phyloP scores from a whole-genome alignment of 1,140 invertebrate species.

The Eumeta japonica region DNA sequence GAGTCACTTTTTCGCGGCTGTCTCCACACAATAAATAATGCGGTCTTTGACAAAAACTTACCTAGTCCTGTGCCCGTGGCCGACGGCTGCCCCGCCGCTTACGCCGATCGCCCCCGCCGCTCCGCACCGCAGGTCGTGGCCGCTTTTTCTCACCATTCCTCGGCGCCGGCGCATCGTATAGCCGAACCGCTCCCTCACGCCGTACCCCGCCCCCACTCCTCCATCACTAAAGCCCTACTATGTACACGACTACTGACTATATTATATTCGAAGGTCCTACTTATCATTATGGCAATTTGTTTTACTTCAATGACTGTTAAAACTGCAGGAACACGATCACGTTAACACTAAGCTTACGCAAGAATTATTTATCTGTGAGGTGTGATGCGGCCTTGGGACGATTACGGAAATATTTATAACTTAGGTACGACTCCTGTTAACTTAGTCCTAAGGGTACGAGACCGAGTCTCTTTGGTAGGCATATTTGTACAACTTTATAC shows the following conservation, averaged over 20 bases:
- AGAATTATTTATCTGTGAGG: too few species aligned
- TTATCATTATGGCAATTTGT: constrained; percentile 58
- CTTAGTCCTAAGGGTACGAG: constrained; percentile 56
- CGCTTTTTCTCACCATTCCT: constrained; percentile 49
- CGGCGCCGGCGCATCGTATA: constrained; percentile 37
- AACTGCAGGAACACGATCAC: constrained; percentile 57
- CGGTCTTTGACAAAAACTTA: constrained; percentile 55
- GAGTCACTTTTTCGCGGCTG: constrained; percentile 53
- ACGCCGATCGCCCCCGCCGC: constrained; percentile 10
- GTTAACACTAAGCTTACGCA: constrained; percentile 54
- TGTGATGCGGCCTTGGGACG: too few species aligned
- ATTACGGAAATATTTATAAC: too few species aligned
- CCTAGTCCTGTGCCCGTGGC: constrained; percentile 50
- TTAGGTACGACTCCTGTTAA: constrained; percentile 50
- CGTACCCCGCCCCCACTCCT: constrained; percentile 4
- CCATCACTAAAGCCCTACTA: constrained; percentile 34
- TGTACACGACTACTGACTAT: constrained; percentile 49
- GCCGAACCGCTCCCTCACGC: constrained; percentile 33
- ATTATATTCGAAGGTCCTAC: constrained; percentile 47
- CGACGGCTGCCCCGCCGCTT: constrained; percentile 33
- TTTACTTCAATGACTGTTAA: constrained; percentile 54
- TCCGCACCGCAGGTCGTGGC: constrained; percentile 14
- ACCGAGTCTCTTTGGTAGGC: constrained; percentile 61
- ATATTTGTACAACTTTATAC: constrained; percentile 59
- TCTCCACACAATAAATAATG: constrained; percentile 56